A percentile compares a stretch with the other conserved stretches of the same genome.
Evolutionary conservation across 2,888 invertebrate genomes (phyloP).

Genomic region (Zhengitettix transpicula): DNA sequence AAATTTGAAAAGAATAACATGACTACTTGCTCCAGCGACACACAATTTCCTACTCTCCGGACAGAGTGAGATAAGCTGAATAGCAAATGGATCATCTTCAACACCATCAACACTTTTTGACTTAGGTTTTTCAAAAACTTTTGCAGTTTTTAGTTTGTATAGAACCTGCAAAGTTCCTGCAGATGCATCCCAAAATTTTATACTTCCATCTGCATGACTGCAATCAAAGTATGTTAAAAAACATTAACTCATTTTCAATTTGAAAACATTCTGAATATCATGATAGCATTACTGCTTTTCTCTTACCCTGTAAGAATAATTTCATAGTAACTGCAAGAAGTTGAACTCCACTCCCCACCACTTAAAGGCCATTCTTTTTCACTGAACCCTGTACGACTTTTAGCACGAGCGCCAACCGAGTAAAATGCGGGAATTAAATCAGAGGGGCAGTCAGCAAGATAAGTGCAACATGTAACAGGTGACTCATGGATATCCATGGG

Average conservation of each 20-base stretch:
- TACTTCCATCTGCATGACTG: conserved; percentile 93
- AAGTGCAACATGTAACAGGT: conserved; percentile 90
- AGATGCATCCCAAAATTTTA: conserved; percentile 99
- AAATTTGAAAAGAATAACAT: conserved; percentile 91
- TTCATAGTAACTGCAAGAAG: conserved; percentile 93
- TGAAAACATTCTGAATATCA: neutral
- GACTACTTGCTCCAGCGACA: conserved; percentile 80
- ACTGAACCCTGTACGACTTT: conserved; percentile 68
- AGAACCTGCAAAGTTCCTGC: conserved; percentile 89
- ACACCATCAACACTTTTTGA: conserved; percentile 41
- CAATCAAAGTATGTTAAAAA: conserved; percentile 17
- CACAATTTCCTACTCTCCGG: conserved; percentile 82
- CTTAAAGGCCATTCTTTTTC: conserved; percentile 91
- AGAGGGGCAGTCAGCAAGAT: conserved; percentile 94
- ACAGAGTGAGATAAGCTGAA: conserved; percentile 80
- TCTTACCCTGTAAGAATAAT: conserved; percentile 90
- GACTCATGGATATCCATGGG: conserved; percentile 99
- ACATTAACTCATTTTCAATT: neutral
- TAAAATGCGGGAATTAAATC: conserved; percentile 97
- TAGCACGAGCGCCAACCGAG: conserved; percentile 64
- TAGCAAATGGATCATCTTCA: conserved; percentile 78
- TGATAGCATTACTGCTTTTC: neutral
- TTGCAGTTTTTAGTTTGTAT: conserved; percentile 94
- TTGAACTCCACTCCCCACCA: conserved; percentile 92
- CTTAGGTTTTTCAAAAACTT: conserved; percentile 65